phyloP scores from a whole-genome alignment of 2,888 invertebrate genomes.

The Pseudococcus jackbeardsleyi region DNA sequence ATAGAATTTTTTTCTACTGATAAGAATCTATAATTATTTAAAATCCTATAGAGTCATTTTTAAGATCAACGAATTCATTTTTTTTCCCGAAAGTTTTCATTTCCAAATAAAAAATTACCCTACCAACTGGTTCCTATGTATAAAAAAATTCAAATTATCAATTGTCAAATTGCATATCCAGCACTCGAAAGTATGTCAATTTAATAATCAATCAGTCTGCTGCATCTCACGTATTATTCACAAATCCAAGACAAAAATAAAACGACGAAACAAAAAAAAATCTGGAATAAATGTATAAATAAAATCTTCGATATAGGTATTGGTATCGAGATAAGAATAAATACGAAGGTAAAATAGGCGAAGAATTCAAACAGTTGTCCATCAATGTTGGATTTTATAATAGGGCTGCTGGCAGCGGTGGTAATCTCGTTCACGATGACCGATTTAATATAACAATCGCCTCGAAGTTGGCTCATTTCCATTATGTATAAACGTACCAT shows the following conservation, averaged over 20 bases:
- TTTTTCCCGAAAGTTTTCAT: no score
- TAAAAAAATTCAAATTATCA: no score
- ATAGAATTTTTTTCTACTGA: no score
- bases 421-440: slow-evolving; percentile 43
- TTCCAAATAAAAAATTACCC: no score
- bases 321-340: slow-evolving; percentile 28
- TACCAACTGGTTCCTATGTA: no score
- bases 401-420: neutral
- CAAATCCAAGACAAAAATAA: neutral
- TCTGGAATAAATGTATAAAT: neutral
- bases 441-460: slow-evolving; percentile 42
- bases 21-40: no score
- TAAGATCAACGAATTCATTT: no score
- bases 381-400: slow-evolving; percentile 21
- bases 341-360: slow-evolving; percentile 8
- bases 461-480: slow-evolving; percentile 3
- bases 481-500: neutral
- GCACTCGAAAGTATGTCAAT: neutral
- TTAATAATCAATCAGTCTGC: slow-evolving; percentile 12
- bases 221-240: neutral
- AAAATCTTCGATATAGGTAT: neutral
- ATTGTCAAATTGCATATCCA: no score
- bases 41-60: no score
- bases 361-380: slow-evolving; percentile 41
- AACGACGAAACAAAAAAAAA: neutral